phyloP scores from a whole-genome alignment of 2,797 vertebrate species.

The Borostomias antarcticus region DNA sequence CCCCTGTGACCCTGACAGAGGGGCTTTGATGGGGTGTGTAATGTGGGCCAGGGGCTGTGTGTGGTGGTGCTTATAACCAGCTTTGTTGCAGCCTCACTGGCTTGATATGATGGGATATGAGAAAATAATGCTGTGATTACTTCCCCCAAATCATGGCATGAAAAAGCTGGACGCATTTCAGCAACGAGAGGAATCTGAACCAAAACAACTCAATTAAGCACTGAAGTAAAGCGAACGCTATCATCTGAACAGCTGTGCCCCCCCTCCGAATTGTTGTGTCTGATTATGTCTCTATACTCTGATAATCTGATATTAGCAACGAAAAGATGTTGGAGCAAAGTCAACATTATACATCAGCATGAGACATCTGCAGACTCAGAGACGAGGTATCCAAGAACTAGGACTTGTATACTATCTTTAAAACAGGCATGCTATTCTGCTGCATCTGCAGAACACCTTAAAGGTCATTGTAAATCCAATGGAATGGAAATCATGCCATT shows the following conservation, averaged over 20 bases:
- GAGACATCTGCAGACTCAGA: too few relatives aligned
- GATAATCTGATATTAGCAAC: neutral
- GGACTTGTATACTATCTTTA: too few relatives aligned
- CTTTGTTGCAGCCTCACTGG: neutral
- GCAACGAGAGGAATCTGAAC: slow-evolving; percentile 21
- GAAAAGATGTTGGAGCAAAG: too few relatives aligned
- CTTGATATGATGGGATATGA: slow-evolving; percentile 5
- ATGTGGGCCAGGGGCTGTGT: slow-evolving; percentile 18
- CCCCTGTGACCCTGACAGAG: slow-evolving; percentile 13
- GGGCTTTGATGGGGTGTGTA: slow-evolving; percentile 6
- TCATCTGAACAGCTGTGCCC: neutral
- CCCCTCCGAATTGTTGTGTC: neutral
- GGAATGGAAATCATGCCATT: neutral
- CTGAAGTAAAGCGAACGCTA: slow-evolving; percentile 19
- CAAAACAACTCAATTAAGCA: slow-evolving; percentile 12
- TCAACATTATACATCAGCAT: too few relatives aligned
- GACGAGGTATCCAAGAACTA: too few relatives aligned
- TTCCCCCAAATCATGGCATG: slow-evolving; percentile 6
- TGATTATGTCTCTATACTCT: neutral
- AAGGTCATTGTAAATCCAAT: neutral
- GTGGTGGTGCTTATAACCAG: slow-evolving; percentile 5
- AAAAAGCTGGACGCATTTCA: neutral
- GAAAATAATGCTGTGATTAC: neutral
- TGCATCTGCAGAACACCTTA: neutral
- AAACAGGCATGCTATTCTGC: neutral